Evolutionary conservation across 2,113 vertebrate genomes (phyloP).

Genomic region (Sinocyclocheilus rhinocerous): DNA sequence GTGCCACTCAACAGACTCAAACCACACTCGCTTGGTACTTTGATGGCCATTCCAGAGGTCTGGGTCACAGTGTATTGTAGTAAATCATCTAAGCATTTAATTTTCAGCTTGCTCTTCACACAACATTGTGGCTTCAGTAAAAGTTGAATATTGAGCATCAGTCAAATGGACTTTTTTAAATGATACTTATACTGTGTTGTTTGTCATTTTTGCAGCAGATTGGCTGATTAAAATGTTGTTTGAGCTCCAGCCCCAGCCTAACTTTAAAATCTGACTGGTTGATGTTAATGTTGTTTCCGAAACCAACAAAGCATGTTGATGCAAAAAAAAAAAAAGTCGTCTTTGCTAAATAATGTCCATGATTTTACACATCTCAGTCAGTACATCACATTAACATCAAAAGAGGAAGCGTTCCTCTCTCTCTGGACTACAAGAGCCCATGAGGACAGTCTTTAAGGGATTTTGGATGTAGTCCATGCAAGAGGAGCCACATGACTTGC

Average conservation of each 20-base stretch:
- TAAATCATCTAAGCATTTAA: neutral
- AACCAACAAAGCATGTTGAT: neutral
- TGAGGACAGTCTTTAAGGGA: neutral
- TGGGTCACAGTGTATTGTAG: neutral
- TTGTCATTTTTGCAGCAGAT: neutral
- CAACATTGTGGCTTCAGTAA: neutral
- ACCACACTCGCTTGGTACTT: neutral
- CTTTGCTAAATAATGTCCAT: neutral
- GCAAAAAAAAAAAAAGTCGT: neutral
- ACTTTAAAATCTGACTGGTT: neutral
- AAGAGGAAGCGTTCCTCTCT: neutral
- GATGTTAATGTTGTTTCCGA: neutral
- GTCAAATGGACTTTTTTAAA: neutral
- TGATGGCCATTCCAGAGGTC: neutral
- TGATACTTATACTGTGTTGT: neutral
- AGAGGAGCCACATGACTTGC: neutral
- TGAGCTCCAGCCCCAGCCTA: neutral
- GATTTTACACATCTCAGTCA: neutral
- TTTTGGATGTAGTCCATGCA: constrained; percentile 6
- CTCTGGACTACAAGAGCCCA: neutral
- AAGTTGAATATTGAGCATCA: neutral
- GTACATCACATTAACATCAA: neutral
- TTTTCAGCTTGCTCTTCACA: neutral
- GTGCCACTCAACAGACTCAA: constrained; percentile 17
- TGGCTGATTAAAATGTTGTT: neutral